Base-by-base conservation (phyloP, 2,888 invertebrate genomes). In the Congeria kusceri region DNA sequence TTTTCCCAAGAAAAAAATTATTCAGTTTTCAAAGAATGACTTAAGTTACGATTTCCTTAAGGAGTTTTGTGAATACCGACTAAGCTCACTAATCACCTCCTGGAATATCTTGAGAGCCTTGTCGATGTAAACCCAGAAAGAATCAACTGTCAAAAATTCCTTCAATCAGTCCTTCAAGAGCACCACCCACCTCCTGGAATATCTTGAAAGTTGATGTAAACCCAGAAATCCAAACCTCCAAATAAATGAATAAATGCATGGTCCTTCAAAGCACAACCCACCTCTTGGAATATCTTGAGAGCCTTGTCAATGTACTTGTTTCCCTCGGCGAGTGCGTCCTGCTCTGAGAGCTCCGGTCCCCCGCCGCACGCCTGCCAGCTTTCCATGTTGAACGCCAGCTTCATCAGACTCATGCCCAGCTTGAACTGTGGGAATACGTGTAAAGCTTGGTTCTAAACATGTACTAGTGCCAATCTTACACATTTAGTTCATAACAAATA, bases 361-460 rank as follows among this genome's bases (percentile, higher is more conserved):
- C 91, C 92, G 4, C 92, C 92, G 83, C 92, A 92, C 0, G 92
- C 92, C 70, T 92, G 91, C 92, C 92, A 92, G 73, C 91, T 92
- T 87, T 92, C 92, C 91, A 92, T 90, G 81, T 92, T 92, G 85
- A 92, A 92, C 18, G 92, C 92, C 28, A 92, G 81, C 87, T 91
- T 92, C 92, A 92, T 92, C 65, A 92, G 85, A 70, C 91, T 91
- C 90, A 92, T 90, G 18, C 89, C 92, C 46, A 92, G 84, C 80
- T 92, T 92, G 77, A 91, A 91, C 92, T 92, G 85, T n/a, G n/a
- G n/a, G n/a, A n/a, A n/a, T n/a, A n/a, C n/a, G n/a, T n/a, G n/a
- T n/a, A n/a, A n/a, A n/a, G n/a, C n/a, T n/a, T n/a, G n/a, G n/a
- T n/a, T n/a, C n/a, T n/a, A n/a, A n/a, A n/a, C n/a, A n/a, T n/a